Conservation (phyloP, 2,888 invertebrate genomes). For the Thyatira batis region DNA sequence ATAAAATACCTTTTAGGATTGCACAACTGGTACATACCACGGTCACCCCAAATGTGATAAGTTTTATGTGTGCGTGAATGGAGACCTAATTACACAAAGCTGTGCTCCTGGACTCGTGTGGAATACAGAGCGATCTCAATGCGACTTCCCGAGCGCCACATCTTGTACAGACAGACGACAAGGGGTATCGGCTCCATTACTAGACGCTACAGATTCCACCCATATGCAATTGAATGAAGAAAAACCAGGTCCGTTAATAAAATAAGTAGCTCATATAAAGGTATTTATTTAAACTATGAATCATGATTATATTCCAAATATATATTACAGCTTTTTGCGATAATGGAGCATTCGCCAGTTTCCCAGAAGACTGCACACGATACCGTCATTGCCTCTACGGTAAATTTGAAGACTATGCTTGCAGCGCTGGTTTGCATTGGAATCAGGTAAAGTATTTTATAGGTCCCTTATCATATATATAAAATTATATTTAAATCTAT, state of each 20-base stretch:
- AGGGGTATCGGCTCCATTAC: slow-evolving; percentile 43
- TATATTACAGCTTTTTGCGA: slow-evolving; percentile 73
- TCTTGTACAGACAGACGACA: slow-evolving; percentile 80
- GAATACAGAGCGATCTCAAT: slow-evolving; percentile 85
- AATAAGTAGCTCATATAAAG: not conserved
- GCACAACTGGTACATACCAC: slow-evolving; percentile 89
- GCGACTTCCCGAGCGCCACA: slow-evolving; percentile 88
- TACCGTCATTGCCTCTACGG: slow-evolving; percentile 92
- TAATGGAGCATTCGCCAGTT: slow-evolving; percentile 84
- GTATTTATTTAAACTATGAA: slow-evolving; percentile 20
- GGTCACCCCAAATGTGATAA: slow-evolving; percentile 87
- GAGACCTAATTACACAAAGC: slow-evolving; percentile 84
- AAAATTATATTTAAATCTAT: too few species aligned
- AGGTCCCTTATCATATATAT: not conserved
- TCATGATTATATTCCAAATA: not conserved
- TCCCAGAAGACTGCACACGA: slow-evolving; percentile 87
- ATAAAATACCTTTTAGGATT: slow-evolving; percentile 55
- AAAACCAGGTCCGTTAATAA: slow-evolving; percentile 33
- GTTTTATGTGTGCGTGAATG: slow-evolving; percentile 91
- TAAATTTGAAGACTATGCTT: slow-evolving; percentile 86
- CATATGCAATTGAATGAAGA: slow-evolving; percentile 40
- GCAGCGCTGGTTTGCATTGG: slow-evolving; percentile 88
- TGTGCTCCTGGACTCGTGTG: slow-evolving; percentile 91
- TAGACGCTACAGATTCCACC: slow-evolving; percentile 46
- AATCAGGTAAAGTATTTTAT: slow-evolving; percentile 78